These are phyloP conservation scores for Steinernema scapterisci DNA, from an alignment of 2,888 invertebrate genomes.

Conservation along the genomic window DNA sequence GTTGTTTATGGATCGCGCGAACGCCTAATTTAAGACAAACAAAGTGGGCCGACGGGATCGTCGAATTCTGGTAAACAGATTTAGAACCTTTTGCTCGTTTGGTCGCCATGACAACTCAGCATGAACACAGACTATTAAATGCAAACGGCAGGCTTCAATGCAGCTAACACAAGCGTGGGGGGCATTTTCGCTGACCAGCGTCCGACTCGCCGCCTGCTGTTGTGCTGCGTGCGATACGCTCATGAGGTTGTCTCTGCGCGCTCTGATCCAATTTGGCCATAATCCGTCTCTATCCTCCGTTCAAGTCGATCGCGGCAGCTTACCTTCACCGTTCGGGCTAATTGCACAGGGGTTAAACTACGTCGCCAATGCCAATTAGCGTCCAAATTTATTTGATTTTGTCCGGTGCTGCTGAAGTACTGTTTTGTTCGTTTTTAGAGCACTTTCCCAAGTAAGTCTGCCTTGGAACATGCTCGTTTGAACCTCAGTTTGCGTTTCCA, in stretches of 20 bases:
- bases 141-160: constrained; percentile 28
- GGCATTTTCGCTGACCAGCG: constrained; percentile 28
- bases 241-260: constrained; percentile 18
- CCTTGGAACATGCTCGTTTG: background rate
- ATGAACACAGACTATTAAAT: constrained; percentile 24
- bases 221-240: constrained; percentile 22
- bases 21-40: too few relatives aligned
- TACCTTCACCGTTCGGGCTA: background rate
- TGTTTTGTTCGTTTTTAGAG: background rate
- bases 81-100: background rate
- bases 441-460: background rate
- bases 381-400: background rate
- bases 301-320: background rate
- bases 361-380: constrained; percentile 16
- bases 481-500: background rate
- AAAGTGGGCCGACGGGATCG: too few relatives aligned
- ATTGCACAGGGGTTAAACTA: constrained; percentile 2
- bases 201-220: background rate
- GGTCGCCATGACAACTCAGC: constrained; percentile 31
- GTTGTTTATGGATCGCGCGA: too few relatives aligned
- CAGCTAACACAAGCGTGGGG: background rate
- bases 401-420: background rate
- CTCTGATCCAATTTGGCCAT: constrained; percentile 24
- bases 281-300: constrained; percentile 18
- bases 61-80: background rate